Conservation (phyloP, 2,113 vertebrate species). For the Erythrolamprus reginae region DNA sequence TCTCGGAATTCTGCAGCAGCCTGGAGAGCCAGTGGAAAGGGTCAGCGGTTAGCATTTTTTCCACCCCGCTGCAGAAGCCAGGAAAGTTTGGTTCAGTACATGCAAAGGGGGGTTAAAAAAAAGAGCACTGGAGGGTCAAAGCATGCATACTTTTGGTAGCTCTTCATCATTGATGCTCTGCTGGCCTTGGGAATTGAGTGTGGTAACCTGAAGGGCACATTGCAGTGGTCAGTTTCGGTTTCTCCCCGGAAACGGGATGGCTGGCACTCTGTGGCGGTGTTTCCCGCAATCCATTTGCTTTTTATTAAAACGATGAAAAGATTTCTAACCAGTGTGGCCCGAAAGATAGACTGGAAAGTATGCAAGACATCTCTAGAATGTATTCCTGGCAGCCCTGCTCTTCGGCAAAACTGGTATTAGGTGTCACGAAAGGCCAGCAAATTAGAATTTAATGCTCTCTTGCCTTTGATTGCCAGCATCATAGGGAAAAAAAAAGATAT, state of each 20-base stretch:
- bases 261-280: neutral
- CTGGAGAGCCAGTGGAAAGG: neutral
- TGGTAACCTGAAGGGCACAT: neutral
- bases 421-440: neutral
- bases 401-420: neutral
- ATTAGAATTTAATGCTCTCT: neutral
- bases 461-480: neutral
- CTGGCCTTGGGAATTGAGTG: neutral
- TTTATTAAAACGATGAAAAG: too few relatives aligned
- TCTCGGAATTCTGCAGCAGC: conserved; percentile 1
- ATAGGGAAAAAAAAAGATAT: neutral
- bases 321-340: neutral
- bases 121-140: neutral
- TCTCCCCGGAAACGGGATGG: neutral
- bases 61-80: neutral
- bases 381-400: neutral
- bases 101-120: neutral
- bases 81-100: conserved; percentile 4
- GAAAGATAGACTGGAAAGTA: neutral
- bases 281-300: neutral
- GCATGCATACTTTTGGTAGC: neutral
- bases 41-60: conserved; percentile 19
- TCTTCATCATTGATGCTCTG: neutral
- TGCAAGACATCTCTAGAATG: neutral
- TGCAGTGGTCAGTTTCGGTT: neutral